A percentile compares a stretch with the other conserved stretches of the same genome.
These are phyloP conservation scores for Bombus balteatus DNA, from an alignment of 1,140 invertebrate species.

Conservation along the genomic window DNA sequence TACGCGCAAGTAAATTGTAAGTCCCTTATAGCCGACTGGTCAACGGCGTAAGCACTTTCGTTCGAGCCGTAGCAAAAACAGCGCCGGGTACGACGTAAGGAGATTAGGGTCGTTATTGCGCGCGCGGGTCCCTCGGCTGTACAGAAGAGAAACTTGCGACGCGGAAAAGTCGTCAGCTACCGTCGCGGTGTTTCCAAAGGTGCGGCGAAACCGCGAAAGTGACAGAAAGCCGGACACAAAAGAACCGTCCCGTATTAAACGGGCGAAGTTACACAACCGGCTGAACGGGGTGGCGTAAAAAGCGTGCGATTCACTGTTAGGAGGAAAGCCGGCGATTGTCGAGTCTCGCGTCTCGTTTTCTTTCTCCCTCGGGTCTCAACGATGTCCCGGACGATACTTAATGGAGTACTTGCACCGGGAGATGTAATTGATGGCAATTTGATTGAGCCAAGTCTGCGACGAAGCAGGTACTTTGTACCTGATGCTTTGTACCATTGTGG, in stretches of 20 bases:
- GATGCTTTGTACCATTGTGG: neutral
- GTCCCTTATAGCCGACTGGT: conserved; percentile 70
- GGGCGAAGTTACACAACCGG: conserved; percentile 16
- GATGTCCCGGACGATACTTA: neutral
- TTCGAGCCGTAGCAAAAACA: conserved; percentile 64
- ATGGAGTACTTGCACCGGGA: neutral
- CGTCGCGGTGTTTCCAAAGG: neutral
- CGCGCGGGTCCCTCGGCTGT: neutral
- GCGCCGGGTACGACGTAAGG: conserved; percentile 58
- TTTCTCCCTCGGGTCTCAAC: neutral
- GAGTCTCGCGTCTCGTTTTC: conserved; percentile 20
- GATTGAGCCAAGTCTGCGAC: neutral
- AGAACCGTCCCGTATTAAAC: conserved; percentile 55
- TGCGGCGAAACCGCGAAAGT: conserved; percentile 52
- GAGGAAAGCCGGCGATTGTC: conserved; percentile 34
- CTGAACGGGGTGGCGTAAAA: conserved; percentile 24
- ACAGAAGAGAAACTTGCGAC: conserved; percentile 60
- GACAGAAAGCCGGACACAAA: conserved; percentile 64
- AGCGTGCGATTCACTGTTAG: conserved; percentile 35
- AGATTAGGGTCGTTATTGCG: conserved; percentile 73
- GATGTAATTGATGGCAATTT: conserved; percentile 8
- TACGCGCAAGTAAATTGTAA: conserved; percentile 74
- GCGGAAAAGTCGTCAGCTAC: conserved; percentile 57
- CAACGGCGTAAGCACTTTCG: conserved; percentile 71
- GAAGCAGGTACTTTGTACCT: neutral